Evolutionary conservation across 2,113 vertebrate genomes (phyloP).

Genomic region (Micronycteris hirsuta): DNA sequence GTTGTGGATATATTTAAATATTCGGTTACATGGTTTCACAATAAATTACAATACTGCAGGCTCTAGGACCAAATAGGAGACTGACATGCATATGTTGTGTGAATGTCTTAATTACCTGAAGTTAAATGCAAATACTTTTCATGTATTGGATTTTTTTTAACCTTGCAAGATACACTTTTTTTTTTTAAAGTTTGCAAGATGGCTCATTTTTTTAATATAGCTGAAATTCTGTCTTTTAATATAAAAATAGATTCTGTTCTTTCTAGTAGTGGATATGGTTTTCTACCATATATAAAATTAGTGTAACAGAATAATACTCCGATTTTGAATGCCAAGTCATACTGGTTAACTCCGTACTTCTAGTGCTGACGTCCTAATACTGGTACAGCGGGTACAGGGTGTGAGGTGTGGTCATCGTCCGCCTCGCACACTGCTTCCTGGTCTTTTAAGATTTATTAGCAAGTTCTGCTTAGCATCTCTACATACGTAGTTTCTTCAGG

Average conservation of each 20-base stretch:
- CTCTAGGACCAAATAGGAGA: conserved; percentile 55
- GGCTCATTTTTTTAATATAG: conserved; percentile 25
- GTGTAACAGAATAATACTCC: not conserved
- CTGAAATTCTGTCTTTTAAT: conserved; percentile 27
- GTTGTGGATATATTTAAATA: conserved; percentile 62
- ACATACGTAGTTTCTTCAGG: not conserved
- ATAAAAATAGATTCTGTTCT: not conserved
- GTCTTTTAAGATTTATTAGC: not conserved
- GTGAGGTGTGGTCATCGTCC: not conserved
- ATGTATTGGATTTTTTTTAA: conserved; percentile 24
- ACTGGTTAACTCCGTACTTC: not conserved
- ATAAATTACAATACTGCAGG: conserved; percentile 48
- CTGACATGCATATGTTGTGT: conserved; percentile 59
- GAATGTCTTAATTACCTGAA: conserved; percentile 48
- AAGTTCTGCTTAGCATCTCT: not conserved
- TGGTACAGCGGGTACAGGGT: not conserved
- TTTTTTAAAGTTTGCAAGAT: not conserved
- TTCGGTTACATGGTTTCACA: conserved; percentile 60
- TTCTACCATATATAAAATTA: not conserved
- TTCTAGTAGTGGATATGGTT: not conserved
- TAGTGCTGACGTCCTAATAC: not conserved
- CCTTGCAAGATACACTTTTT: not conserved
- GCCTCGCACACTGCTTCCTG: not conserved
- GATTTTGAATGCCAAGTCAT: not conserved
- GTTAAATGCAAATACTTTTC: conserved; percentile 49